These are phyloP conservation scores for Cervus canadensis DNA, from an alignment of 2,113 vertebrate genomes.

Conservation along the genomic window DNA sequence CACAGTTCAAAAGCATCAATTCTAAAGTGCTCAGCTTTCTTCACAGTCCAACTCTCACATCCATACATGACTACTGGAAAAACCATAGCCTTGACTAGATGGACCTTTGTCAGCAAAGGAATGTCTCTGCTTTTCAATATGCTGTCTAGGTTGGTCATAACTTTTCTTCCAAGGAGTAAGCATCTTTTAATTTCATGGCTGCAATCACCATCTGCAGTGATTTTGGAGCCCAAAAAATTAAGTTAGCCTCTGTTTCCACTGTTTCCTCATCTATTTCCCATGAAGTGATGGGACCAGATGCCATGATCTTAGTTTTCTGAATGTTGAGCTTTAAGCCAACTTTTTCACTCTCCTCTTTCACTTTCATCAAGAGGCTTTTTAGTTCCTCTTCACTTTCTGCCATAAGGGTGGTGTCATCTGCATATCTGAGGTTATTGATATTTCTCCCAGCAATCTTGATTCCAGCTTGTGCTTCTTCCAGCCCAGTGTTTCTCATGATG, in stretches of 20 bases:
- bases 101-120: rapidly evolving
- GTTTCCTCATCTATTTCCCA: background rate
- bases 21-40: background rate
- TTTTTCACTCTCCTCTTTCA: background rate
- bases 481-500: background rate
- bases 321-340: background rate
- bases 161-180: background rate
- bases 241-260: background rate
- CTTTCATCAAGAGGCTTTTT: background rate
- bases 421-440: background rate
- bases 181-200: background rate
- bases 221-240: background rate
- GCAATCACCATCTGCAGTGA: background rate
- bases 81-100: background rate
- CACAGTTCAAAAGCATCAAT: background rate
- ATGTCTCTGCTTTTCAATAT: background rate
- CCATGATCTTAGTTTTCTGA: background rate
- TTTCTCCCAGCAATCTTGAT: background rate
- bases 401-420: background rate
- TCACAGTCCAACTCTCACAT: background rate
- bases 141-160: background rate
- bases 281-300: background rate
- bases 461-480: background rate
- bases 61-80: background rate
- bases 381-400: background rate